phyloP scores from a whole-genome alignment of 2,113 vertebrate species.

The Bagarius yarrelli region DNA sequence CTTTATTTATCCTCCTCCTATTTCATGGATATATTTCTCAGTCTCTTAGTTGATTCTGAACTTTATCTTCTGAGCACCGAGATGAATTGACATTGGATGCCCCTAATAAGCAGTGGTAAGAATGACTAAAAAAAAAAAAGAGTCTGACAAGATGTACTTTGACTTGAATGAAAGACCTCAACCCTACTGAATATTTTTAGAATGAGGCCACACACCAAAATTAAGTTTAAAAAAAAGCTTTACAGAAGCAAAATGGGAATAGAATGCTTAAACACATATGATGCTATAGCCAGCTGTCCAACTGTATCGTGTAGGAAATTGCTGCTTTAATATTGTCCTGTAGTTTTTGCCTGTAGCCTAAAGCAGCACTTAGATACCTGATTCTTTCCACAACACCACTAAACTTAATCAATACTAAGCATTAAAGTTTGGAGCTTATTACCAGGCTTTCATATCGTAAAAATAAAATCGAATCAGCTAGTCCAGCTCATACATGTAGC shows the following conservation, averaged over 20 bases:
- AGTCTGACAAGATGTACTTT: too few species aligned
- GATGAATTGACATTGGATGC: neutral
- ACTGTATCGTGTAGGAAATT: too few species aligned
- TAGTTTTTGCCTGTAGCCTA: neutral
- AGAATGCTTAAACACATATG: too few species aligned
- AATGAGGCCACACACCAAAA: too few species aligned
- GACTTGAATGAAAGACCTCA: neutral
- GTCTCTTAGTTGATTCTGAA: neutral
- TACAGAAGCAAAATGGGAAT: too few species aligned
- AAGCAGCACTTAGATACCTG: neutral
- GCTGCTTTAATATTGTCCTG: neutral
- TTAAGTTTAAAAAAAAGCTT: too few species aligned
- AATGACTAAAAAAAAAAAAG: neutral
- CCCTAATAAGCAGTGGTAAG: neutral
- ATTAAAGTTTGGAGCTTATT: neutral
- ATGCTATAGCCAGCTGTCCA: neutral
- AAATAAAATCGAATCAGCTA: neutral
- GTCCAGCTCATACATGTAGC: neutral
- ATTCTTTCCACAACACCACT: neutral
- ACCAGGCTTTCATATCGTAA: neutral
- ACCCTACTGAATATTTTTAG: too few species aligned
- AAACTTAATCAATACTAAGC: neutral
- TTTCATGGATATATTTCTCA: slow-evolving; percentile 32
- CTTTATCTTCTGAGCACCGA: neutral
- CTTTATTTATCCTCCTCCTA: slow-evolving; percentile 41